Conservation (phyloP, 2,888 invertebrate species). For the Calliopum simillimum region DNA sequence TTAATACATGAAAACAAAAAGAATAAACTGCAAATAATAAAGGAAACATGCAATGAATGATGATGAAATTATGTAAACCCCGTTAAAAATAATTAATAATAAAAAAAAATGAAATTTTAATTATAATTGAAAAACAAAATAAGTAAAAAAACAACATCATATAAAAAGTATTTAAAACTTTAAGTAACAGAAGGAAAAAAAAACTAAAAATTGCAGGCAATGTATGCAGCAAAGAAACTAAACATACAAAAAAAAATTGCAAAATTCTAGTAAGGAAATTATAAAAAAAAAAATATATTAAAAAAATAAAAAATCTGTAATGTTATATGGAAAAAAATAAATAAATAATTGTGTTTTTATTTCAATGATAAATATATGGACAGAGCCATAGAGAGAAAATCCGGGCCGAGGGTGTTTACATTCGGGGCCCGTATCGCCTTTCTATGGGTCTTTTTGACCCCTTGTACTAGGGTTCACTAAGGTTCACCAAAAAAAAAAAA, state of each 20-base stretch:
- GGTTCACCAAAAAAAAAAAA: no score
- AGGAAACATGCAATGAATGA: slow-evolving; percentile 31
- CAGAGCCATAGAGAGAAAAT: no score
- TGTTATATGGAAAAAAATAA: slow-evolving; percentile 63
- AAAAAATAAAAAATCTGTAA: slow-evolving; percentile 62
- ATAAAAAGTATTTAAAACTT: slow-evolving; percentile 30
- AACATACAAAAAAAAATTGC: slow-evolving; percentile 37
- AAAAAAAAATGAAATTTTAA: slow-evolving; percentile 36
- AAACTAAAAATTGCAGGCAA: slow-evolving; percentile 27
- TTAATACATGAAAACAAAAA: slow-evolving; percentile 44
- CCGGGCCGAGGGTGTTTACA: no score
- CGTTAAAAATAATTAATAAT: slow-evolving; percentile 40
- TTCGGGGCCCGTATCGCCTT: no score
- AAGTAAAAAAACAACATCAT: slow-evolving; percentile 40
- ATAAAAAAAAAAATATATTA: slow-evolving; percentile 43
- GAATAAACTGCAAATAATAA: slow-evolving; percentile 38
- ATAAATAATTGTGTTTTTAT: not conserved
- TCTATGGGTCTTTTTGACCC: no score
- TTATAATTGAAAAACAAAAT: slow-evolving; percentile 21
- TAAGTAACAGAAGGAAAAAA: slow-evolving; percentile 14
- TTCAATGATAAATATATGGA: no score
- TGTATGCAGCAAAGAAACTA: slow-evolving; percentile 31
- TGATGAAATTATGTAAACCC: slow-evolving; percentile 23
- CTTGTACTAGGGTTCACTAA: no score
- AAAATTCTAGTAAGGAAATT: slow-evolving; percentile 52